These are phyloP conservation scores for Rostratula benghalensis DNA, from an alignment of 2,113 vertebrate genomes.

Conservation along the genomic window DNA sequence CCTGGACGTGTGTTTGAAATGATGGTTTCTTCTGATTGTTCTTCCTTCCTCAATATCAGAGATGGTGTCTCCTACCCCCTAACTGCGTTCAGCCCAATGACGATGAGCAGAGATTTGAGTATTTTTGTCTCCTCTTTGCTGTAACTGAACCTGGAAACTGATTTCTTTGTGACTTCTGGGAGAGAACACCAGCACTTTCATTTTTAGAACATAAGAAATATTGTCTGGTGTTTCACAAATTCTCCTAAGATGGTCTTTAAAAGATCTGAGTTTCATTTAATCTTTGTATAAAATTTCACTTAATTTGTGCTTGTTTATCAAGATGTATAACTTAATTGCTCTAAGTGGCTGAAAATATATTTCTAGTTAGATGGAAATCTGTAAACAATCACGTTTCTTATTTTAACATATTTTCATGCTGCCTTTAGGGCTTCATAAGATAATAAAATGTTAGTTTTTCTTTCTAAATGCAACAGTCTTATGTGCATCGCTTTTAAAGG, in stretches of 20 bases:
- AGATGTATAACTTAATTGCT: constrained; percentile 34
- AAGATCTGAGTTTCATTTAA: constrained; percentile 2
- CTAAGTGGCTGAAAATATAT: constrained; percentile 33
- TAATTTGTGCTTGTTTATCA: constrained; percentile 35
- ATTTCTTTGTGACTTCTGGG: neutral
- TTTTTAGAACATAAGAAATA: neutral
- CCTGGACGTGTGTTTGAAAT: neutral
- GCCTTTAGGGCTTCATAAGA: neutral
- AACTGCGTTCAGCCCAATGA: rapidly evolving
- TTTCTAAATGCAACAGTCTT: neutral
- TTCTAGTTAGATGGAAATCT: constrained; percentile 18
- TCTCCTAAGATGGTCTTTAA: neutral
- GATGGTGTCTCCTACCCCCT: neutral
- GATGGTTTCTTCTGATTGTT: neutral
- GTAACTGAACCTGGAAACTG: neutral
- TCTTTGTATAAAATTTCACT: constrained; percentile 18
- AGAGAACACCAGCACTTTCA: neutral
- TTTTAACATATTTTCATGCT: constrained; percentile 18
- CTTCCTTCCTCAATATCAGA: neutral
- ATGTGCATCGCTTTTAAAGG: neutral
- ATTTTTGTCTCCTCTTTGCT: neutral
- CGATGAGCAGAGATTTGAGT: neutral
- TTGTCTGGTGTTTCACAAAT: neutral
- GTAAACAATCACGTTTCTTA: constrained; percentile 31
- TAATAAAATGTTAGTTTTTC: neutral